Evolutionary conservation across 1,140 invertebrate species (phyloP).

Genomic region (Drosophila fuyamai): DNA sequence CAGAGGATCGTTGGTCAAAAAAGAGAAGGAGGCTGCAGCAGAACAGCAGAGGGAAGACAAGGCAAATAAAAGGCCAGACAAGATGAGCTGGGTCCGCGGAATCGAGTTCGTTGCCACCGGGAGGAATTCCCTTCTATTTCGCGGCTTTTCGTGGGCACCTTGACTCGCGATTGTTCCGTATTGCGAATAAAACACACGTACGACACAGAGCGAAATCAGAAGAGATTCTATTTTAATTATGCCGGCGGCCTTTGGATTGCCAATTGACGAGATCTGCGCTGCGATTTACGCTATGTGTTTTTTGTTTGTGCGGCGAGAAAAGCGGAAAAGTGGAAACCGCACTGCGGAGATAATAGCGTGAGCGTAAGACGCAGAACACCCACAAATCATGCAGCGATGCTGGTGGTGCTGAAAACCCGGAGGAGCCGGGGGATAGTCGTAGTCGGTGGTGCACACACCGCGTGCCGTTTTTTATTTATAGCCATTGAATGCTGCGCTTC

Average conservation of each 20-base stretch:
- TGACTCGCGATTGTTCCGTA: constrained; percentile 73
- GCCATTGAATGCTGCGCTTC: constrained; percentile 52
- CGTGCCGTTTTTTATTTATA: constrained; percentile 79
- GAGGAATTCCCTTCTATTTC: constrained; percentile 30
- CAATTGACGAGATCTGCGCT: constrained; percentile 67
- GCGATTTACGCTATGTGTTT: constrained; percentile 18
- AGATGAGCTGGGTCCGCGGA: constrained; percentile 2
- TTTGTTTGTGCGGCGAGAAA: constrained; percentile 41
- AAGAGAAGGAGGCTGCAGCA: not conserved
- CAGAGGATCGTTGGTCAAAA: constrained; percentile 42
- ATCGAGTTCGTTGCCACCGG: constrained; percentile 53
- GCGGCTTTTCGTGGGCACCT: constrained; percentile 49
- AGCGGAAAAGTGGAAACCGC: constrained; percentile 68
- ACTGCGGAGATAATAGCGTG: constrained; percentile 34
- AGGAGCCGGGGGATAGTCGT: not conserved
- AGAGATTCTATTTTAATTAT: constrained; percentile 73
- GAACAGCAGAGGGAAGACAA: not conserved
- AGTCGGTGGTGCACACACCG: constrained; percentile 45
- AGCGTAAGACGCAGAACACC: constrained; percentile 64
- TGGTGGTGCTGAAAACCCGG: constrained; percentile 17
- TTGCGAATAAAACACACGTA: constrained; percentile 38
- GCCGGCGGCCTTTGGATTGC: constrained; percentile 73
- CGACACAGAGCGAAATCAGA: constrained; percentile 29
- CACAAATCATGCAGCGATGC: constrained; percentile 40
- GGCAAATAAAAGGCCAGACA: constrained; percentile 5